phyloP scores from a whole-genome alignment of 2,888 invertebrate species.

The Amiota minor region DNA sequence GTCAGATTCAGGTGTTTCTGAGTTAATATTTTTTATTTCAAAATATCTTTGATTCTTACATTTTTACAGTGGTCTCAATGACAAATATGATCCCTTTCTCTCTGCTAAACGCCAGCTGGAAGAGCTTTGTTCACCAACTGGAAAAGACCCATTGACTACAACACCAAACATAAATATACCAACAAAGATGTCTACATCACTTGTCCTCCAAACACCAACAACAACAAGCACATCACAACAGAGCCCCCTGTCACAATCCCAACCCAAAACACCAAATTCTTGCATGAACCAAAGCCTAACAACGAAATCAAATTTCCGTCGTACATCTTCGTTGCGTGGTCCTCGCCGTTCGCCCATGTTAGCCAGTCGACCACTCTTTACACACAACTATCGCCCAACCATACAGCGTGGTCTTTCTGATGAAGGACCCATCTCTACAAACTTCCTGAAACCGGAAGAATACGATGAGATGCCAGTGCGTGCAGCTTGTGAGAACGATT shows the following conservation, averaged over 20 bases:
- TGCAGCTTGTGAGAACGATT: conserved; percentile 72
- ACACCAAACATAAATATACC: conserved; percentile 35
- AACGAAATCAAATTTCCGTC: conserved; percentile 64
- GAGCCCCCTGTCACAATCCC: background rate
- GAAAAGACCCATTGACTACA: conserved; percentile 57
- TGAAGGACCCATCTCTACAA: conserved; percentile 73
- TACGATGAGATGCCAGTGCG: conserved; percentile 74
- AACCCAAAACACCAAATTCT: conserved; percentile 18
- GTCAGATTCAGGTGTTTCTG: background rate
- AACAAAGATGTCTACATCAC: conserved; percentile 7
- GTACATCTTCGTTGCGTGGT: conserved; percentile 71
- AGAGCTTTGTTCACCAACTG: conserved; percentile 82
- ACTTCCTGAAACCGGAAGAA: conserved; percentile 73
- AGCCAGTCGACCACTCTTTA: conserved; percentile 66
- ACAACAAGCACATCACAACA: conserved; percentile 8
- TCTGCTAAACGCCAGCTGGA: conserved; percentile 87
- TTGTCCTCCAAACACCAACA: background rate
- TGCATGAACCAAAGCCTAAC: conserved; percentile 39
- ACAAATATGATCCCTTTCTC: conserved; percentile 83
- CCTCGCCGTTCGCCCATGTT: conserved; percentile 69
- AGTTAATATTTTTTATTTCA: background rate
- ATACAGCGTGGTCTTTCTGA: conserved; percentile 73
- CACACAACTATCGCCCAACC: conserved; percentile 70
- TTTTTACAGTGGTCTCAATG: conserved; percentile 50
- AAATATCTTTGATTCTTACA: too few species aligned